Evolutionary conservation across 2,888 invertebrate species (phyloP).

Genomic region (Phengaris alcon): DNA sequence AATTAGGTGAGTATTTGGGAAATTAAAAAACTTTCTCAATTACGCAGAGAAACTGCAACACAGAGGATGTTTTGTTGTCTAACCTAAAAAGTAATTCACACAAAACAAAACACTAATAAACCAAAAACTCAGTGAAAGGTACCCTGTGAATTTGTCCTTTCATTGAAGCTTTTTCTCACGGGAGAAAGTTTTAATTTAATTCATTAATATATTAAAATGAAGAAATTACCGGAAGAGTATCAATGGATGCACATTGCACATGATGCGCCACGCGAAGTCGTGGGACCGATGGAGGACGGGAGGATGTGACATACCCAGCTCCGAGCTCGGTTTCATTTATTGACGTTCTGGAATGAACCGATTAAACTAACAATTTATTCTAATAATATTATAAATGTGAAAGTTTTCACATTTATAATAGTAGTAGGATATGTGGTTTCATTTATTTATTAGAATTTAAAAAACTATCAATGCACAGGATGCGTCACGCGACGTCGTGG

Average conservation of each 20-base stretch:
- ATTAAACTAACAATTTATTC: too few relatives aligned
- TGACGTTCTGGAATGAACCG: not conserved
- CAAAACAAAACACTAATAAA: constrained; percentile 12
- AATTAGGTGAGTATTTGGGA: too few relatives aligned
- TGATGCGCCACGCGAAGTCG: not conserved
- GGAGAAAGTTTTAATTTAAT: constrained; percentile 25
- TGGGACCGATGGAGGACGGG: not conserved
- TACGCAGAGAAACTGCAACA: too few relatives aligned
- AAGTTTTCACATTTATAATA: too few relatives aligned
- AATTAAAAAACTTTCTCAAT: too few relatives aligned
- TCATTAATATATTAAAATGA: constrained; percentile 20
- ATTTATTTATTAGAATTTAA: not conserved
- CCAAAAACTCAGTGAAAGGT: constrained; percentile 3
- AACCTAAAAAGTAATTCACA: constrained; percentile 13
- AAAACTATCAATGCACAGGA: not conserved
- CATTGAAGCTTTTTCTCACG: constrained; percentile 19
- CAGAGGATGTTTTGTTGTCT: not conserved
- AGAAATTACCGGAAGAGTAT: constrained; percentile 12
- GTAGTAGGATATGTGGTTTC: not conserved
- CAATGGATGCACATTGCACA: not conserved
- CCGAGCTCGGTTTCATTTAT: not conserved
- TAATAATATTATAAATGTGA: too few relatives aligned
- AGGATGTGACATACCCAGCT: constrained; percentile 19
- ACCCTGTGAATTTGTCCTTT: constrained; percentile 6
- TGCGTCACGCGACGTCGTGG: constrained; percentile 9